Evolutionary conservation across 1,140 invertebrate genomes (phyloP), one percentile per base, ranked within the genome.

Genomic region (Neodiprion lecontei): DNA sequence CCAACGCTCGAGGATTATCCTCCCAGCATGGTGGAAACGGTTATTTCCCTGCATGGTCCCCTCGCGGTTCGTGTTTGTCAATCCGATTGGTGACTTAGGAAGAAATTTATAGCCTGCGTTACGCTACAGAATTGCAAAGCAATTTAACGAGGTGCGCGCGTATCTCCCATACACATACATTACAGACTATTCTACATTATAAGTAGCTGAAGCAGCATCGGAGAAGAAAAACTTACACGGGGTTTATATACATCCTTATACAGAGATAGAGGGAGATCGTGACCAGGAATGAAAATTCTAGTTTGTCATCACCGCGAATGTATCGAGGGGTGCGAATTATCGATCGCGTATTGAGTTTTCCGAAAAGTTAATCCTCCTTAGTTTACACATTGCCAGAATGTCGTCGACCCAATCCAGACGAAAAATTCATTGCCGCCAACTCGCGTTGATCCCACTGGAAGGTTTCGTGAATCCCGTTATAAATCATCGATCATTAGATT

Each of bases 221-320:
- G n/a, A 61, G 8, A 12, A 17, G 11, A 12, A 17, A 14, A 17
- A 61, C 11, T 14, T 61, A 12, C n/a, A 61, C n/a, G 53, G 53
- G 53, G 53, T 61, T 5, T 12, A 61, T 14, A 61, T 61, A 61
- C 11, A 61, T 12, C 3, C 11, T 14, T 17, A 69, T 14, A 23
- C 21, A 69, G 21, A 7, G 67, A 21, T 21, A 23, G 12, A 23
- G 12, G 73, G 72, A 61, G 76, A 67, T 75, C 83, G 82, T 84
- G 83, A 83, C 76, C 69, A 70, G 76, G 79, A 85, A 84, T 84
- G 79, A 75, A 67, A 49, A 68, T 17, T 49, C 67, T 70, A 72
- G 70, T 76, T 80, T 81, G 80, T 66, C 21, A n/a, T 47, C 12
- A 28, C 21, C 70, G 68, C 48, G 23, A 10, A n/a, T 65, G 40